phyloP scores from a whole-genome alignment of 2,888 invertebrate species.

The Ephialtes manifestator region DNA sequence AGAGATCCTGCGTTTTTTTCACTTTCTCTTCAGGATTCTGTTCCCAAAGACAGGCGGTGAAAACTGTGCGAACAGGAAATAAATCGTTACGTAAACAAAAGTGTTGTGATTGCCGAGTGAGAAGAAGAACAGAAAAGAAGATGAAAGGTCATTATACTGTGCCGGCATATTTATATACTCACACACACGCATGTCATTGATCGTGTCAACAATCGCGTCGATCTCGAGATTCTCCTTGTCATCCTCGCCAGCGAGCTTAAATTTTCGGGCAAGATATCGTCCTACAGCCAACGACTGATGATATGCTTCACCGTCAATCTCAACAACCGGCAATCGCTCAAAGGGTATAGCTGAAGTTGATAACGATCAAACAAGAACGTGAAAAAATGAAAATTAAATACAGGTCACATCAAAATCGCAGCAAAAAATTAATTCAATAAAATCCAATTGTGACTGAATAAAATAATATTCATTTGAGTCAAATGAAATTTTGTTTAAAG shows the following conservation, averaged over 20 bases:
- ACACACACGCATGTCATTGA: constrained; percentile 53
- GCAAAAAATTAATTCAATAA: no score
- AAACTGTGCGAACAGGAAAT: background rate
- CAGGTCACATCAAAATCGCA: no score
- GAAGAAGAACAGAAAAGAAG: background rate
- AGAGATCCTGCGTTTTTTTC: constrained; percentile 65
- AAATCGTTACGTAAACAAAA: background rate
- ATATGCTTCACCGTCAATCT: constrained; percentile 43
- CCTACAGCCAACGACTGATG: constrained; percentile 55
- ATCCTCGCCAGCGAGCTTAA: constrained; percentile 41
- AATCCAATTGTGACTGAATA: no score
- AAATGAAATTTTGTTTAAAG: no score
- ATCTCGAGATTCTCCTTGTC: constrained; percentile 50
- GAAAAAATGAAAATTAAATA: background rate
- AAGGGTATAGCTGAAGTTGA: constrained; percentile 21
- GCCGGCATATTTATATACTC: background rate
- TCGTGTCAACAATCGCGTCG: constrained; percentile 46
- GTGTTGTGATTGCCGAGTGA: background rate
- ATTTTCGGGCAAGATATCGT: constrained; percentile 53
- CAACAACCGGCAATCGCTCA: constrained; percentile 34
- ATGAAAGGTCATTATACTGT: background rate
- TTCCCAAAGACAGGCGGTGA: constrained; percentile 41
- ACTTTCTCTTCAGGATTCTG: constrained; percentile 49
- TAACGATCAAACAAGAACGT: background rate
- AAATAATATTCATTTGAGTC: no score